A percentile compares a stretch with the other conserved stretches of the same genome.
These are phyloP conservation scores for Cybosia mesomella DNA, from an alignment of 2,888 invertebrate genomes.

Conservation along the genomic window DNA sequence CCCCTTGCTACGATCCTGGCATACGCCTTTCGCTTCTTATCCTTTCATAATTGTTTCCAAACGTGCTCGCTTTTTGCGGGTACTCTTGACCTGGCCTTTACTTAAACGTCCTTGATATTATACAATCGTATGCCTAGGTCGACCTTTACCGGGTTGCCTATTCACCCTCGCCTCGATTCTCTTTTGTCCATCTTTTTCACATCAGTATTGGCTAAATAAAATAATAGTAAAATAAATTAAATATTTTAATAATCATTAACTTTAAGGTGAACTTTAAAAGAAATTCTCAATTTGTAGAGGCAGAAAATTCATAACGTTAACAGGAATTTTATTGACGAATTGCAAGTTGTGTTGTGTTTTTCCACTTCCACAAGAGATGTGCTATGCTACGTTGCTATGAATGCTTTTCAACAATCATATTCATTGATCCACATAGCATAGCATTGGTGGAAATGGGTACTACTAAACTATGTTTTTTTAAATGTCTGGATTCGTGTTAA, in stretches of 20 bases:
- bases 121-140: background rate
- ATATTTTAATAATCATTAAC: too few relatives aligned
- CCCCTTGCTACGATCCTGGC: too few relatives aligned
- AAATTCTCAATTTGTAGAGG: background rate
- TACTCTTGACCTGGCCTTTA: background rate
- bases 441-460: background rate
- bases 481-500: too few relatives aligned
- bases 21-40: too few relatives aligned
- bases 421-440: background rate
- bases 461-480: too few relatives aligned
- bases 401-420: background rate
- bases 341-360: background rate
- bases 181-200: background rate
- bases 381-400: background rate
- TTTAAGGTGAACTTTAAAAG: background rate
- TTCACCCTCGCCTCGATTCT: background rate
- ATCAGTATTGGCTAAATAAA: too few relatives aligned
- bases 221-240: too few relatives aligned
- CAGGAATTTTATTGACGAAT: background rate
- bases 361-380: too few relatives aligned
- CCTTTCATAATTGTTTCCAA: background rate
- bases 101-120: background rate
- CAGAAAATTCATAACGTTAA: too few relatives aligned
- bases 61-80: background rate
- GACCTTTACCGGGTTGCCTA: background rate